Evolutionary conservation across 2,113 vertebrate species (phyloP).

Genomic region (Archilochus colubris): DNA sequence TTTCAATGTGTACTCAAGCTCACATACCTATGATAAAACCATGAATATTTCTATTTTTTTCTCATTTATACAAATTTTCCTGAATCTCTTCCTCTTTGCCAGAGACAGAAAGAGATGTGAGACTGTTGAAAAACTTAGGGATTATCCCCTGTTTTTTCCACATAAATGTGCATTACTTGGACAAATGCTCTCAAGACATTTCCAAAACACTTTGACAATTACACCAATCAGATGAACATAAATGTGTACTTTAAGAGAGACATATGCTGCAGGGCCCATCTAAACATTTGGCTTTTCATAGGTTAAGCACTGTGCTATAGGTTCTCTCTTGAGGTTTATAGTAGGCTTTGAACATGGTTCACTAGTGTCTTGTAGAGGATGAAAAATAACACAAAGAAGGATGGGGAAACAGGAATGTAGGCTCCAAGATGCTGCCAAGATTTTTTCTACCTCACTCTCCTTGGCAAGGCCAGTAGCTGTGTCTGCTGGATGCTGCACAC

Average conservation of each 20-base stretch:
- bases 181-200: not conserved
- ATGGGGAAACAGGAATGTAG: not conserved
- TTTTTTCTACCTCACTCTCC: not conserved
- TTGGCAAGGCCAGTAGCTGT: not conserved
- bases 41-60: not conserved
- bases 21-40: not conserved
- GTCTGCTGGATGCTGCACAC: not conserved
- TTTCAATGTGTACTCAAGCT: not conserved
- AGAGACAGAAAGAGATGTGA: not conserved
- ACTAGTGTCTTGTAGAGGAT: not conserved
- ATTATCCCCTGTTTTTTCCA: not conserved
- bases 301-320: not conserved
- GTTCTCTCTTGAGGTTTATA: not conserved
- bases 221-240: not conserved
- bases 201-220: constrained; percentile 14
- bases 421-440: not conserved
- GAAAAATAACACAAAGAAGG: not conserved
- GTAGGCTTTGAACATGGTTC: not conserved
- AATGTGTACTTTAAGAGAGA: not conserved
- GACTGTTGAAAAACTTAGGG: not conserved
- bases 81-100: not conserved
- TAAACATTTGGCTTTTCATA: not conserved
- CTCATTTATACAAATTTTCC: not conserved
- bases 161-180: not conserved
- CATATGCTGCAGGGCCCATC: not conserved